phyloP scores from a whole-genome alignment of 2,113 vertebrate species.

The Hippocampus barbouri region DNA sequence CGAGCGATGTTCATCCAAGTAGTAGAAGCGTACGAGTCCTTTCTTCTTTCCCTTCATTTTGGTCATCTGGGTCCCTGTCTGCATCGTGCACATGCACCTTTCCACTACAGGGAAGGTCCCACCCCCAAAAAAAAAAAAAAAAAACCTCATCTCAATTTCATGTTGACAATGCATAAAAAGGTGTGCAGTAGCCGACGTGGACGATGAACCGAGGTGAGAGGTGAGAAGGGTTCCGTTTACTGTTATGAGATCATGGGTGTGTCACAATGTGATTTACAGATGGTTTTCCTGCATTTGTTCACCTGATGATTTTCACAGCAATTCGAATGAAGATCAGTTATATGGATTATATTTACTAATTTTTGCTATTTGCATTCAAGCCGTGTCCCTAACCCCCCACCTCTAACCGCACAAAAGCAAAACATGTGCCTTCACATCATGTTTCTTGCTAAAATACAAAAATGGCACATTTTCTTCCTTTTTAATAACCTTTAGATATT shows the following conservation, averaged over 20 bases:
- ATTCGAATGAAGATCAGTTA: too few relatives aligned
- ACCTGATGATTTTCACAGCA: too few relatives aligned
- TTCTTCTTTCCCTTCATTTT: constrained; percentile 91
- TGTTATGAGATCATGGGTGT: constrained; percentile 48
- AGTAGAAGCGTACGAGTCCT: constrained; percentile 85
- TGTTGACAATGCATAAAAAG: background rate
- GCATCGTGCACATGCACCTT: constrained; percentile 84
- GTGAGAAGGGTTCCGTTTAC: background rate
- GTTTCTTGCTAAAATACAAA: too few relatives aligned
- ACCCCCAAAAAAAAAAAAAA: background rate
- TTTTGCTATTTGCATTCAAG: too few relatives aligned
- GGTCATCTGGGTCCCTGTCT: constrained; percentile 87
- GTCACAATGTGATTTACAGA: constrained; percentile 32
- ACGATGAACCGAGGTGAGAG: background rate
- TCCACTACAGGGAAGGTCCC: constrained; percentile 53
- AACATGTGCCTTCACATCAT: too few relatives aligned
- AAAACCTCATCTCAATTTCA: background rate
- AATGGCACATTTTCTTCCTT: too few relatives aligned
- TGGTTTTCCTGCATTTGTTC: too few relatives aligned
- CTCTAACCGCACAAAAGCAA: too few relatives aligned
- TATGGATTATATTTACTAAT: too few relatives aligned
- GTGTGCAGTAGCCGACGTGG: background rate
- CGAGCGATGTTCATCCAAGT: constrained; percentile 89
- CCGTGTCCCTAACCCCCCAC: too few relatives aligned
- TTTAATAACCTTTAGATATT: too few relatives aligned